These are phyloP conservation scores for Zaprionus gabonicus DNA, from an alignment of 1,140 invertebrate genomes.

Conservation along the genomic window DNA sequence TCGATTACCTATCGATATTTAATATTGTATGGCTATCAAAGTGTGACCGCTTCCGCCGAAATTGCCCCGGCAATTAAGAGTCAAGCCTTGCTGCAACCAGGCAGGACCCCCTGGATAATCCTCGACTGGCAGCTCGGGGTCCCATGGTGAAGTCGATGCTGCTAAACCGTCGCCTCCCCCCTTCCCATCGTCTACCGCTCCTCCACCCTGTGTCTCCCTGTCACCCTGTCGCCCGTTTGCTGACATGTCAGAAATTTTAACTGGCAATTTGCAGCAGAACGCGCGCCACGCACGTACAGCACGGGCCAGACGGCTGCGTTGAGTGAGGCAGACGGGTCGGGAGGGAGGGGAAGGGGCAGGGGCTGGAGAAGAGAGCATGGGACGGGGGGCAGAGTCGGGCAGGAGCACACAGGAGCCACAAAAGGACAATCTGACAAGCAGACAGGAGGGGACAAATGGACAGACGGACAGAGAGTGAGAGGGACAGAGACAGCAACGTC, in stretches of 20 bases:
- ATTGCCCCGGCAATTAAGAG: constrained; percentile 1
- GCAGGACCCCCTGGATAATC: constrained; percentile 11
- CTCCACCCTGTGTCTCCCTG: not conserved
- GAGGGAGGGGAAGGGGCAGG: not conserved
- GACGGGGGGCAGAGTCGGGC: not conserved
- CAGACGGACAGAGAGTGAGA: constrained; percentile 20
- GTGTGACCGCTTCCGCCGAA: not conserved
- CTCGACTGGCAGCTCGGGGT: not conserved
- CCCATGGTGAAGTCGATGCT: constrained; percentile 21
- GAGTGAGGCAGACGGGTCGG: not conserved
- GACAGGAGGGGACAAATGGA: constrained; percentile 20
- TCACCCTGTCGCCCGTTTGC: constrained; percentile 59
- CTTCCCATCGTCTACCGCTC: no score
- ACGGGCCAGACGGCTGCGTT: constrained; percentile 35
- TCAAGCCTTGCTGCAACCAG: not conserved
- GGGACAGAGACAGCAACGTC: constrained; percentile 31
- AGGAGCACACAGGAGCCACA: constrained; percentile 40
- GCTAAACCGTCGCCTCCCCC: constrained; percentile 17
- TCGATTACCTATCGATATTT: not conserved
- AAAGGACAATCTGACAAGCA: constrained; percentile 47
- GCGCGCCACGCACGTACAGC: constrained; percentile 60
- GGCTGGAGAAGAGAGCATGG: not conserved
- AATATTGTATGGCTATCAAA: not conserved
- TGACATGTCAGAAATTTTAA: constrained; percentile 80
- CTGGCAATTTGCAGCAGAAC: constrained; percentile 75